phyloP scores from a whole-genome alignment of 1,140 invertebrate species.

The Trichogramma pretiosum region DNA sequence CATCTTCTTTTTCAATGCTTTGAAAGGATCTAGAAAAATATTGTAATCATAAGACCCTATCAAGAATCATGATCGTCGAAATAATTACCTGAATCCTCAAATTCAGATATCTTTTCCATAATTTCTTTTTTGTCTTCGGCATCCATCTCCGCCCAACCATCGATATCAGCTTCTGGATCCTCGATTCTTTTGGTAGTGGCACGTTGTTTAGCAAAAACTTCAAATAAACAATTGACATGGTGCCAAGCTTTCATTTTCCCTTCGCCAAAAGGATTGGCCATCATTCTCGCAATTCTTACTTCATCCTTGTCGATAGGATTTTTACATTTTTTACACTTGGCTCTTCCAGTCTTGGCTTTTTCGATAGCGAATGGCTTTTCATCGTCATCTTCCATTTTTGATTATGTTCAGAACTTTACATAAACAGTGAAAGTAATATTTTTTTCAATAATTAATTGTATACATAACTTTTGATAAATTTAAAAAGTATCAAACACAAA shows the following conservation, averaged over 20 bases:
- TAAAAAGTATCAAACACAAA: too few relatives aligned
- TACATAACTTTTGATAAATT: background rate
- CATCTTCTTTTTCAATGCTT: background rate
- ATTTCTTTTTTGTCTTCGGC: slow-evolving; percentile 62
- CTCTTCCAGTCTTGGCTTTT: slow-evolving; percentile 67
- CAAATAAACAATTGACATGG: slow-evolving; percentile 73
- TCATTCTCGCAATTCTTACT: slow-evolving; percentile 65
- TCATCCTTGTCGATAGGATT: slow-evolving; percentile 63
- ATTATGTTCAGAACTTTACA: slow-evolving; percentile 33
- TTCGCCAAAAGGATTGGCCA: slow-evolving; percentile 70
- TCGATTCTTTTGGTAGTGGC: slow-evolving; percentile 76
- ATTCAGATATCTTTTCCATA: slow-evolving; percentile 51
- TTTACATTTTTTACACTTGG: slow-evolving; percentile 84
- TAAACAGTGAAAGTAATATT: too few relatives aligned
- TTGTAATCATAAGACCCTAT: background rate
- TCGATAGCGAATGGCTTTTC: slow-evolving; percentile 61
- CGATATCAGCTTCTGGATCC: slow-evolving; percentile 61
- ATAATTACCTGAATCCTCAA: slow-evolving; percentile 43
- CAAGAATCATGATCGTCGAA: too few relatives aligned
- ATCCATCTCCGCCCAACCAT: slow-evolving; percentile 61
- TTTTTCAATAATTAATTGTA: background rate
- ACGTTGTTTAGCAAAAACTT: slow-evolving; percentile 66
- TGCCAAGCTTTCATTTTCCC: slow-evolving; percentile 82
- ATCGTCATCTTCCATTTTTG: slow-evolving; percentile 27
- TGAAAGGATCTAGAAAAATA: slow-evolving; percentile 17